A percentile compares a stretch with the other conserved stretches of the same genome.
Evolutionary conservation across 2,888 invertebrate genomes (phyloP).

Genomic region (Toxonevra muliebris): DNA sequence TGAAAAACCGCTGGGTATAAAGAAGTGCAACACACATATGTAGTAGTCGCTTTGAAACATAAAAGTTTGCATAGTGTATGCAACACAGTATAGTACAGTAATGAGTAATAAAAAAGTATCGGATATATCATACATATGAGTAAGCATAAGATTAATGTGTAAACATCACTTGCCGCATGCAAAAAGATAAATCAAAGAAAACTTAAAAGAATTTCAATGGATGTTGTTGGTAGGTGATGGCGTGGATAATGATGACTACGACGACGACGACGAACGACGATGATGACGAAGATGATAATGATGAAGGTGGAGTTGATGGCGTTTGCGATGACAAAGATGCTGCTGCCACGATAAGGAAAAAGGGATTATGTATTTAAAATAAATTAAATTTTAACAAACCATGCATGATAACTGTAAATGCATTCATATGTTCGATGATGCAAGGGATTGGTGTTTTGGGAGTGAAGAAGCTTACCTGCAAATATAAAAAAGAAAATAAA

Average conservation of each 20-base stretch:
- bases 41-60: no score
- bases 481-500: conserved; percentile 9
- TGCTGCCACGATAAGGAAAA: background rate
- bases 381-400: conserved; percentile 12
- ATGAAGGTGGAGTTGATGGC: background rate
- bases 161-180: conserved; percentile 28
- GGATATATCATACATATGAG: conserved; percentile 10
- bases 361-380: background rate
- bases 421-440: no score
- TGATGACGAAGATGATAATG: background rate
- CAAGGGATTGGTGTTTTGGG: background rate
- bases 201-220: background rate
- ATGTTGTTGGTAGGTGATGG: background rate
- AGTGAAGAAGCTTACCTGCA: conserved; percentile 17
- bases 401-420: background rate
- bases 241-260: background rate
- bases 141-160: conserved; percentile 29
- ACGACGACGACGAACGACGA: background rate
- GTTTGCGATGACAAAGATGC: background rate
- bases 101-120: no score
- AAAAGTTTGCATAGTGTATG: no score
- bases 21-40: no score
- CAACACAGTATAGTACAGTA: no score
- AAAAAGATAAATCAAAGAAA: conserved; percentile 27
- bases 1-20: no score